Evolutionary conservation across 2,113 vertebrate species (phyloP).

Genomic region (Poeciliopsis retropinna): DNA sequence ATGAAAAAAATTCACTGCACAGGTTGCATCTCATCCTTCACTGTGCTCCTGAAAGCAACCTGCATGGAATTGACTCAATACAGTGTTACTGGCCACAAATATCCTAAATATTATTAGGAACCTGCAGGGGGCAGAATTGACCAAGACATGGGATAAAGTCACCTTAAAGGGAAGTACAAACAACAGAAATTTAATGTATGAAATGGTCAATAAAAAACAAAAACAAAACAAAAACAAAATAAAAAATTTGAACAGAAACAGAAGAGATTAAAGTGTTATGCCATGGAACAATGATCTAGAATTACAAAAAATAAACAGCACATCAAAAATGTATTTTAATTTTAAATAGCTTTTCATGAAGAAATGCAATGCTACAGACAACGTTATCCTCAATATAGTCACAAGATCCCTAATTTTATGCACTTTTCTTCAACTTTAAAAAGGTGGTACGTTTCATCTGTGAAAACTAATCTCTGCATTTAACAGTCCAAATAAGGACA

Average conservation of each 20-base stretch:
- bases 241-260: too few relatives aligned
- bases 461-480: slow-evolving; percentile 25
- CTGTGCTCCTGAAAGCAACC: neutral
- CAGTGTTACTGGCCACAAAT: neutral
- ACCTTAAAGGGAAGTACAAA: slow-evolving; percentile 1
- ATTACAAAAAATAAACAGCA: neutral
- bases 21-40: neutral
- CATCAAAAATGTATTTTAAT: too few relatives aligned
- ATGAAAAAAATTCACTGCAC: neutral
- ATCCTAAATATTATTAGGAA: slow-evolving; percentile 14
- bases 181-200: neutral
- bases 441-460: slow-evolving; percentile 30
- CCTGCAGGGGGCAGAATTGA: slow-evolving; percentile 69
- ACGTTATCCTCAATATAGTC: neutral
- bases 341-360: too few relatives aligned
- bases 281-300: neutral
- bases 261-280: neutral
- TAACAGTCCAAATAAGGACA: slow-evolving; percentile 70
- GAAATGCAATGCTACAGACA: neutral
- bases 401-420: neutral
- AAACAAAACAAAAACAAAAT: neutral
- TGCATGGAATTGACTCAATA: too few relatives aligned
- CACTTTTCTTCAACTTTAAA: neutral
- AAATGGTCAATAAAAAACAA: neutral
- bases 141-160: neutral